Base-by-base conservation (phyloP, 2,797 vertebrate species). In the Choloepus didactylus region DNA sequence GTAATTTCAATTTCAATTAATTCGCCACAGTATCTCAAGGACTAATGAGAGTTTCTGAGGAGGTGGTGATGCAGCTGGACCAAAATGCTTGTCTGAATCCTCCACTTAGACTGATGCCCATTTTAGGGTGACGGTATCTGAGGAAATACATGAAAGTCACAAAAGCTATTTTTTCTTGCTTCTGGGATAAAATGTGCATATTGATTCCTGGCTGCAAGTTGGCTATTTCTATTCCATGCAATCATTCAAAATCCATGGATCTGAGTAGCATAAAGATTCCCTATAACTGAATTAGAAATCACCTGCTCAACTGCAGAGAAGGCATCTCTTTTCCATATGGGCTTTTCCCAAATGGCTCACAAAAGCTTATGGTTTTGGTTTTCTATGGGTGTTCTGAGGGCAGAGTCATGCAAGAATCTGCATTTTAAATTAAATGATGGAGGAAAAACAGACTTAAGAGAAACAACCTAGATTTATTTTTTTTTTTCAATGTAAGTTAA, bases 1-100 rank as follows among this genome's bases (percentile, higher is more conserved):
- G n/a, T 75, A 56, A 96, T 93, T 96, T 97, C 87, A 44, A 73
- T 96, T 97, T 83, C 94, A 76, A 94, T 96, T 91, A 91, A 93
- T 93, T 95, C 91, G 67, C 38, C 77, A 87, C 38, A 70, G 62
- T 66, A 79, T 75, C 85, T 95, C 80, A 87, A 92, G 49, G 67
- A 82, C 89, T 88, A 62, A 80, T 23, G 41, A 87, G 72, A 19
- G 35, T 93, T 89, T 96, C 18, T 92, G 49, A 92, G 77, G 73
- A 87, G 86, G 56, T 82, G 19, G 64, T 38, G 35, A 69, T 29
- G 7, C 4, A 67, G 35, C 64, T 79, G 27, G 84, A 83, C 90
- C 35, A 38, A 82, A 69, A 79, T 38, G 44, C 62, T 44, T 75
- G 66, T 89, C 70, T 44, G 51, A 86, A 64, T n/a, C 51, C n/a